These are phyloP conservation scores for Leptinotarsa tumamoca DNA, from an alignment of 2,888 invertebrate species.

Conservation along the genomic window DNA sequence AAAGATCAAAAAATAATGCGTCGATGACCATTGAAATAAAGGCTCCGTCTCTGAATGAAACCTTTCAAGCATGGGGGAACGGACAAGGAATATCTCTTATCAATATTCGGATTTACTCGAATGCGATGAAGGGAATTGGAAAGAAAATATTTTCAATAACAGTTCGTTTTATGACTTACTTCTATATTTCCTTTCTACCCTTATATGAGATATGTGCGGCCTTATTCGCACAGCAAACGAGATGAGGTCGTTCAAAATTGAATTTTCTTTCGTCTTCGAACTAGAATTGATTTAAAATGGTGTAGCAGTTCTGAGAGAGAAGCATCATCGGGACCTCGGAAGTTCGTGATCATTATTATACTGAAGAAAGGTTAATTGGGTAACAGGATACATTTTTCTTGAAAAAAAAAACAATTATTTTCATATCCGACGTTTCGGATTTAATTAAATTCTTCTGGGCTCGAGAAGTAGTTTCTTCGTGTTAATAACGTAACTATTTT, in stretches of 20 bases:
- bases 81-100: background rate
- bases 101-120: conserved; percentile 6
- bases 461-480: no score
- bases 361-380: no score
- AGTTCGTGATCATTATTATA: background rate
- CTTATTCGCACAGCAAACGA: background rate
- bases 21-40: no score
- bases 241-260: background rate
- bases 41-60: background rate
- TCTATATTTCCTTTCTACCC: background rate
- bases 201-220: background rate
- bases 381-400: no score
- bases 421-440: no score
- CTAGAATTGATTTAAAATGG: background rate
- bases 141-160: conserved; percentile 18
- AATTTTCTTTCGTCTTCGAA: background rate
- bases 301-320: background rate
- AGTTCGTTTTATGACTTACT: background rate
- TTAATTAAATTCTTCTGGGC: no score
- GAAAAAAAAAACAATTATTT: no score
- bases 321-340: background rate
- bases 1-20: no score
- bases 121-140: conserved; percentile 3
- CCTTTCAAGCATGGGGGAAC: background rate
- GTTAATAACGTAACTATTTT: no score